These are phyloP conservation scores for Cylas formicarius DNA, from an alignment of 1,140 invertebrate genomes.

Conservation along the genomic window DNA sequence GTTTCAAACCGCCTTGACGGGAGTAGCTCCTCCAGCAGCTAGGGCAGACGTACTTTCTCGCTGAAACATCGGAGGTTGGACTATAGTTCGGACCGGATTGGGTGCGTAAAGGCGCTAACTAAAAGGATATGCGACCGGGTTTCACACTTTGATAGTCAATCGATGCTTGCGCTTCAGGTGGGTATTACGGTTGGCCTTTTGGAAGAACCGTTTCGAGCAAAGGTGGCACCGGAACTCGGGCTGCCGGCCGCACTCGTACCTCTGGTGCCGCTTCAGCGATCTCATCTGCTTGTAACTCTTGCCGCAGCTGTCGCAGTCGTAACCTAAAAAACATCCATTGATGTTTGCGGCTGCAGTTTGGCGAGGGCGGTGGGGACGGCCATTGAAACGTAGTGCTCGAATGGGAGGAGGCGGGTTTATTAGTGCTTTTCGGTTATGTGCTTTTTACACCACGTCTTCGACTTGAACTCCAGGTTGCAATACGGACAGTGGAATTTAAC, in stretches of 20 bases:
- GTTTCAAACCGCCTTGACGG: conserved; percentile 47
- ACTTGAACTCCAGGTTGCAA: conserved; percentile 33
- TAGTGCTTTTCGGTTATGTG: conserved; percentile 1
- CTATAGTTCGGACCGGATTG: too few relatives aligned
- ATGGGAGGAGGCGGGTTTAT: too few relatives aligned
- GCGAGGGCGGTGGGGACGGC: too few relatives aligned
- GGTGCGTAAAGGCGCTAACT: too few relatives aligned
- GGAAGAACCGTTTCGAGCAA: conserved; percentile 27
- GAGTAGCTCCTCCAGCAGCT: conserved; percentile 51
- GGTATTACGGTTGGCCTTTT: conserved; percentile 24
- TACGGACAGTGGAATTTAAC: conserved; percentile 8
- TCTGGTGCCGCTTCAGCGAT: conserved; percentile 51
- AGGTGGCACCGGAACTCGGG: conserved; percentile 19
- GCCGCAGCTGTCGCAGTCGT: conserved; percentile 41
- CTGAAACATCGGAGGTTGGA: too few relatives aligned
- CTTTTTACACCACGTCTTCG: conserved; percentile 36
- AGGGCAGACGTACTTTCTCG: too few relatives aligned
- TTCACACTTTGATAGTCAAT: too few relatives aligned
- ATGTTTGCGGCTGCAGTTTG: too few relatives aligned
- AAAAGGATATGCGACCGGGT: too few relatives aligned
- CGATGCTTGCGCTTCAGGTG: conserved; percentile 16
- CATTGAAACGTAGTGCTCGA: too few relatives aligned
- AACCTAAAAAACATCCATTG: too few relatives aligned
- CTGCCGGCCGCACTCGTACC: conserved; percentile 36
- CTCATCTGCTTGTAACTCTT: conserved; percentile 55